Evolutionary conservation across 2,888 invertebrate genomes (phyloP).

Genomic region (Habroteleia sp.): DNA sequence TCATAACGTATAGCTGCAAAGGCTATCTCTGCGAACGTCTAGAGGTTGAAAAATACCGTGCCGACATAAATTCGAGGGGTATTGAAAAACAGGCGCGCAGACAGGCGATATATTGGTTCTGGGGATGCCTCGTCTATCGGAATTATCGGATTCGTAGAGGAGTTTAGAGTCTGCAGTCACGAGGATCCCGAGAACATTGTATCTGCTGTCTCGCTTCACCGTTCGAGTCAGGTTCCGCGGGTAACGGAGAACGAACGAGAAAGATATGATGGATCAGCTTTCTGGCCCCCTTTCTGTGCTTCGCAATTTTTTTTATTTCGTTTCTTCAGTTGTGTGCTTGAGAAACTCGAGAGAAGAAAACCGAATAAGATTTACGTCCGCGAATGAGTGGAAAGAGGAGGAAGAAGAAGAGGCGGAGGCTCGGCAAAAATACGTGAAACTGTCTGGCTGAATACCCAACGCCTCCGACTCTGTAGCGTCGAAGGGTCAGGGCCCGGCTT

Average conservation of each 20-base stretch:
- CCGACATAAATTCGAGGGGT: slow-evolving; percentile 57
- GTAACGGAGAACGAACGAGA: slow-evolving; percentile 21
- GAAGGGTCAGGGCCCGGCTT: slow-evolving; percentile 50
- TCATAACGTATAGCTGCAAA: slow-evolving; percentile 36
- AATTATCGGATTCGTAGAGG: slow-evolving; percentile 48
- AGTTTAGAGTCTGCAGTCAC: slow-evolving; percentile 36
- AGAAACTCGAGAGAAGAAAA: slow-evolving; percentile 38
- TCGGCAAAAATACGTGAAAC: slow-evolving; percentile 50
- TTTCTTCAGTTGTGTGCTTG: slow-evolving; percentile 20
- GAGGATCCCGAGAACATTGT: slow-evolving; percentile 39
- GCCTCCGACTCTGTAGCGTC: slow-evolving; percentile 37
- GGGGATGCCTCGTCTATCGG: slow-evolving; percentile 55
- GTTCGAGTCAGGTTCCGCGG: not conserved
- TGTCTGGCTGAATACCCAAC: slow-evolving; percentile 46
- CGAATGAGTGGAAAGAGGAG: slow-evolving; percentile 28
- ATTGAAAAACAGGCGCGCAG: slow-evolving; percentile 58
- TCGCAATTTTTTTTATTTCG: slow-evolving; percentile 27
- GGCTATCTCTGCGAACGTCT: slow-evolving; percentile 35
- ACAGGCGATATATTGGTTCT: slow-evolving; percentile 59
- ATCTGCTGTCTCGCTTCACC: slow-evolving; percentile 12
- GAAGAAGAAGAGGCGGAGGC: slow-evolving; percentile 51
- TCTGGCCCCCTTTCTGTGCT: slow-evolving; percentile 59
- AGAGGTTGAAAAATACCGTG: slow-evolving; percentile 43
- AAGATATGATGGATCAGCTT: slow-evolving; percentile 65
- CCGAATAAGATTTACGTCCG: slow-evolving; percentile 57